Evolutionary conservation across 1,140 invertebrate species (phyloP).

Genomic region (Bombus affinis): DNA sequence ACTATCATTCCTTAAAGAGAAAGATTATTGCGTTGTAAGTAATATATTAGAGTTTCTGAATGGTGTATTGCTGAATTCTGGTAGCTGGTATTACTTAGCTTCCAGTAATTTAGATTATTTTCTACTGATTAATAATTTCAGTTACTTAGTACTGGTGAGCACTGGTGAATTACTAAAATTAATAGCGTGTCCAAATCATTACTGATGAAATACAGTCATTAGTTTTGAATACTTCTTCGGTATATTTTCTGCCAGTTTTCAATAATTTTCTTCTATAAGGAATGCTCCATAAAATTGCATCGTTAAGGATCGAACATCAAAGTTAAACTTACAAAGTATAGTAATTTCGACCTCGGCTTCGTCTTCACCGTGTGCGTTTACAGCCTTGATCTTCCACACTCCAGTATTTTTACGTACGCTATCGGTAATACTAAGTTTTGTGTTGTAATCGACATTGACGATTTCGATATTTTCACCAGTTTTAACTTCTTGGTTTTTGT

Average conservation of each 20-base stretch:
- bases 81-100: no score
- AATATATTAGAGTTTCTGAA: no score
- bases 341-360: conserved; percentile 96
- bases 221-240: neutral
- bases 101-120: no score
- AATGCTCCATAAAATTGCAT: neutral
- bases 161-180: no score
- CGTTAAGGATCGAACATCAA: accelerated
- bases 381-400: conserved; percentile 94
- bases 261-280: neutral
- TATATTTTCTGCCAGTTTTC: neutral
- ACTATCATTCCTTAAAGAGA: neutral
- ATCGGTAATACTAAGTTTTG: conserved; percentile 94
- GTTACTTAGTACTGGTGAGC: no score
- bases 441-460: conserved; percentile 95
- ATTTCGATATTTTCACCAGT: conserved; percentile 90
- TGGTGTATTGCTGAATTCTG: no score
- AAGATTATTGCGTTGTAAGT: neutral
- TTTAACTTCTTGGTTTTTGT: conserved; percentile 83
- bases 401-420: conserved; percentile 93
- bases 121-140: no score
- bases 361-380: conserved; percentile 96
- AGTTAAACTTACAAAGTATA: conserved; percentile 88
- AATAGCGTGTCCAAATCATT: no score
- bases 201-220: no score